These are phyloP conservation scores for Limanda limanda DNA, from an alignment of 2,113 vertebrate genomes.

Conservation along the genomic window DNA sequence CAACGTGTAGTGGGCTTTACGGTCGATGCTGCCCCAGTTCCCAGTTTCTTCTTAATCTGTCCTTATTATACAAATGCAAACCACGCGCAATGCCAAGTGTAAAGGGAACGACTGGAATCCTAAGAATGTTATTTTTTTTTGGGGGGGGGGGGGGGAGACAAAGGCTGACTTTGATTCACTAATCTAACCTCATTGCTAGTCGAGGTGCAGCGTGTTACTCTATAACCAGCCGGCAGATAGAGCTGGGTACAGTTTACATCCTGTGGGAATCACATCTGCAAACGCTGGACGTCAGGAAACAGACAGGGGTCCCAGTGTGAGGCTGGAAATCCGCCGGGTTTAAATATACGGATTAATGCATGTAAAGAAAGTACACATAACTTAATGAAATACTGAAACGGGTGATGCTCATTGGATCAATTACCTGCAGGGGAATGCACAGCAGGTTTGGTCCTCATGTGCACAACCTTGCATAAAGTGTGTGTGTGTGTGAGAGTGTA, in stretches of 20 bases:
- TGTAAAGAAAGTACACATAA: neutral
- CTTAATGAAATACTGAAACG: neutral
- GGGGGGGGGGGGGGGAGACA: constrained; percentile 49
- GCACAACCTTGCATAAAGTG: neutral
- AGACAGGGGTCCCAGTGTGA: neutral
- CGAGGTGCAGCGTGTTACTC: constrained; percentile 57
- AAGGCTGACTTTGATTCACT: constrained; percentile 77
- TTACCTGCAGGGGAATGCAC: constrained; percentile 11
- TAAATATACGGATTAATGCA: neutral
- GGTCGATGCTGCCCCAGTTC: constrained; percentile 46
- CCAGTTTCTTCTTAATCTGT: constrained; percentile 62
- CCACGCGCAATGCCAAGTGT: constrained; percentile 51
- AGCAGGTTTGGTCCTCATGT: constrained; percentile 13
- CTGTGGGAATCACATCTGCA: constrained; percentile 9
- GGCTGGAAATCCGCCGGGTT: neutral
- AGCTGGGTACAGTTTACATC: constrained; percentile 63
- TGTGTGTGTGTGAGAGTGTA: neutral
- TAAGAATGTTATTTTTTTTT: constrained; percentile 63
- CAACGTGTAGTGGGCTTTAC: constrained; percentile 31
- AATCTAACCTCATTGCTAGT: constrained; percentile 52
- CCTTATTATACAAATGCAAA: constrained; percentile 68
- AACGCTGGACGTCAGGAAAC: neutral
- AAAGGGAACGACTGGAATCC: constrained; percentile 74
- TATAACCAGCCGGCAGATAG: constrained; percentile 58
- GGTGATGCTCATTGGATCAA: constrained; percentile 12